phyloP scores from a whole-genome alignment of 2,888 invertebrate genomes.

The Ormyrus rosae region DNA sequence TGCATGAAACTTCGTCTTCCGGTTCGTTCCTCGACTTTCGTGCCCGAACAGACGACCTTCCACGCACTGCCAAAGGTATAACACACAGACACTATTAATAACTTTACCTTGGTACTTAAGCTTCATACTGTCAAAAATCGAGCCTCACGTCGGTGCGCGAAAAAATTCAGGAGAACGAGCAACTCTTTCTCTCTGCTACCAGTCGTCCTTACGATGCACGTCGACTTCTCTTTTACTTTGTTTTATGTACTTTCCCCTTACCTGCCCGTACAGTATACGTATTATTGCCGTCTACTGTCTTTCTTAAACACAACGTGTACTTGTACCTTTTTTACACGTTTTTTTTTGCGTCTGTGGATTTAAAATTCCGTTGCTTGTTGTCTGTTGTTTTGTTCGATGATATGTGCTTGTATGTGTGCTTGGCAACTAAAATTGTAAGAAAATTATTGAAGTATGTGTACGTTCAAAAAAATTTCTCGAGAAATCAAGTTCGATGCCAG shows the following conservation, averaged over 20 bases:
- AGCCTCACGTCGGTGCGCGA: conserved; percentile 19
- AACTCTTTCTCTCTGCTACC: conserved; percentile 24
- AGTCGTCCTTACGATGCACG: conserved; percentile 50
- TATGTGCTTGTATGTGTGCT: conserved; percentile 11
- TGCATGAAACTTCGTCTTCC: conserved; percentile 71
- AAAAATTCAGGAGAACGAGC: conserved; percentile 16
- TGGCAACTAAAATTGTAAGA: conserved; percentile 1
- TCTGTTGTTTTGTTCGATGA: conserved; percentile 16
- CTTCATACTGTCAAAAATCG: conserved; percentile 41
- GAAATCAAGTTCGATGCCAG: no score
- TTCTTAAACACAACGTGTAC: not conserved
- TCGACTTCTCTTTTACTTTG: conserved; percentile 34
- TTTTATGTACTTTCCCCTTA: conserved; percentile 11
- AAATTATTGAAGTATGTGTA: conserved; percentile 7
- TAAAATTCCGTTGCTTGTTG: conserved; percentile 4
- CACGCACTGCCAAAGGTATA: conserved; percentile 72
- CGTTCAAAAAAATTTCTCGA: not conserved
- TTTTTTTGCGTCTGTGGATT: not conserved
- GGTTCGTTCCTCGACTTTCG: conserved; percentile 71
- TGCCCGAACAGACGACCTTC: conserved; percentile 72
- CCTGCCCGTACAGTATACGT: not conserved
- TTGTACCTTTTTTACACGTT: not conserved
- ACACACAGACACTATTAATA: conserved; percentile 64
- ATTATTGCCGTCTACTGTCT: conserved; percentile 7
- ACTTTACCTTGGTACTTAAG: conserved; percentile 58